Evolutionary conservation across 2,113 vertebrate species (phyloP), one percentile per base, ranked within the genome.

Genomic region (Anser cygnoides): DNA sequence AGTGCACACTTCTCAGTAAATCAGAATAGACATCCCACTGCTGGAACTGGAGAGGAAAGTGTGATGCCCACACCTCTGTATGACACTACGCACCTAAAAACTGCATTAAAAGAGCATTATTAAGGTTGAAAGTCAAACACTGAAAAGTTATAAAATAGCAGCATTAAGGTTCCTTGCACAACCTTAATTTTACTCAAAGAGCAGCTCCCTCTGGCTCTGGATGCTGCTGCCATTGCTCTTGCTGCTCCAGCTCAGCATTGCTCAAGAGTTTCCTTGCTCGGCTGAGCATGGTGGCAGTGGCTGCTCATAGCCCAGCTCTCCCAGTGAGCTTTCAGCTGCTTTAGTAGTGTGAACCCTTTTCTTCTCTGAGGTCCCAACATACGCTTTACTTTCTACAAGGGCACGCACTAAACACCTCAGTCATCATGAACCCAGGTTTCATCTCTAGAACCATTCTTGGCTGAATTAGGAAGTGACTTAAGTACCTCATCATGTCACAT

Each of bases 81-180:
- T 1, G 2, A 23, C 43, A 15, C 61, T 43, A 4, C 8, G 3
- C 65, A 23, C 86, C 20, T 23, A 8, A 75, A 89, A 78, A 81
- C 54, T 52, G 29, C 18, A 2, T 59, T 78, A n/a, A 35, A 87
- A 61, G 74, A 72, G 26, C 49, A 11, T 54, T 87, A 75, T 61
- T 57, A 65, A 35, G 73, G 89, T 61, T 91, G 77, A 79, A 92
- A 96, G 94, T 95, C 92, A 91, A 79, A 67, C 15, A 4, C 68
- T 21, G 52, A 11, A 33, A 87, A 75, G 73, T 78, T 84, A 54
- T 41, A 44, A 76, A 95, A 79, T 29, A 61, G 62, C 73, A 39
- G 61, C 1, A 1, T 61, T 83, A 26, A 84, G 77, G 77, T 89
- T 92, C 70, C 80, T 72, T 52, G 33, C 59, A 54, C 73, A 82